Conservation (phyloP, 2,888 invertebrate species). For the Machimus atricapillus region DNA sequence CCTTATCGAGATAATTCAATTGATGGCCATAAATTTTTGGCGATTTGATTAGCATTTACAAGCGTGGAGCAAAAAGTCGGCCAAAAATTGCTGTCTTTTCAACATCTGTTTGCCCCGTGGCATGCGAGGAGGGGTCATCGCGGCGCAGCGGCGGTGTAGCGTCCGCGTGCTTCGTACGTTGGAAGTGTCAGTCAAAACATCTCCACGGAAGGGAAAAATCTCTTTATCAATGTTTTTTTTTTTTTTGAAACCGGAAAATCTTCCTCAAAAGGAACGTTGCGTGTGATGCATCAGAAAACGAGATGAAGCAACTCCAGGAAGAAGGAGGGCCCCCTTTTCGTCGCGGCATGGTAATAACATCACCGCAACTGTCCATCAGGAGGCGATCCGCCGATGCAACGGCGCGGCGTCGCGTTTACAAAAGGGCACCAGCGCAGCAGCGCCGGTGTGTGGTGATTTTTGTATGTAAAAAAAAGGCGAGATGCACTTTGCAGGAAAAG, state of each 20-base stretch:
- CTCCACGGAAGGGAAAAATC: conserved; percentile 7
- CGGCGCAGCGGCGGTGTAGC: not conserved
- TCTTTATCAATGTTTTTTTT: conserved; percentile 14
- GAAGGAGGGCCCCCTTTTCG: not conserved
- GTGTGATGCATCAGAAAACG: not conserved
- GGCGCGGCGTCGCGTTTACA: not conserved
- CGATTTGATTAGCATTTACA: not conserved
- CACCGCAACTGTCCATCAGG: not conserved
- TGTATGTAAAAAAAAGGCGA: not conserved
- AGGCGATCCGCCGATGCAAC: not conserved
- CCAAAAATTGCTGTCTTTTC: not conserved
- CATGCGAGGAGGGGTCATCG: not conserved
- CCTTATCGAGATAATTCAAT: not conserved
- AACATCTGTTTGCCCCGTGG: conserved; percentile 17
- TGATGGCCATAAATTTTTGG: not conserved
- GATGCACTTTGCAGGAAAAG: not conserved
- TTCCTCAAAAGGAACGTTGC: not conserved
- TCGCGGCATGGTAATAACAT: not conserved
- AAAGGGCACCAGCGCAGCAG: not conserved
- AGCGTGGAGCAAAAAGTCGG: not conserved
- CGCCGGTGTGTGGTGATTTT: not conserved
- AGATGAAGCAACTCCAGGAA: not conserved
- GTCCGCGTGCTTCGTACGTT: not conserved
- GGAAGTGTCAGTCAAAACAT: not conserved
- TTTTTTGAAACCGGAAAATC: conserved; percentile 15